These are phyloP conservation scores for Campylorhamphus procurvoides DNA, from an alignment of 2,113 vertebrate genomes.

Conservation along the genomic window DNA sequence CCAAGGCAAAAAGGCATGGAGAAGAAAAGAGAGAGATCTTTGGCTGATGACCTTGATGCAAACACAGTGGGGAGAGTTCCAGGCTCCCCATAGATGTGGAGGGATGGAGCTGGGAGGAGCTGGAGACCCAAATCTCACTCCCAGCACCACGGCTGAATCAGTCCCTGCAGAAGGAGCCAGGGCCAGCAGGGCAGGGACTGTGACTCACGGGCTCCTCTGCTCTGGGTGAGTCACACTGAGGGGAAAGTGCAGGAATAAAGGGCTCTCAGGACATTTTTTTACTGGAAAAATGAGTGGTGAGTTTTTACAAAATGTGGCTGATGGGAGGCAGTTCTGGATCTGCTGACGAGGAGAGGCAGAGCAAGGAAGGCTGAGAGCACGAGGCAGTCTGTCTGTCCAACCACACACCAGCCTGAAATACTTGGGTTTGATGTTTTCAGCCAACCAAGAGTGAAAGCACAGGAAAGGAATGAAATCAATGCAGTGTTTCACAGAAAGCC, in stretches of 20 bases:
- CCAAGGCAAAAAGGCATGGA: not conserved
- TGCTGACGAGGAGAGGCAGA: not conserved
- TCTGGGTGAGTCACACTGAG: not conserved
- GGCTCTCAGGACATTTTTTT: not conserved
- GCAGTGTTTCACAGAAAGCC: not conserved
- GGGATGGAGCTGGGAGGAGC: not conserved
- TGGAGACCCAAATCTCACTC: not conserved
- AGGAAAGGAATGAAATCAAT: not conserved
- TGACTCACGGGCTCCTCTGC: not conserved
- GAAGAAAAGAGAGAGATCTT: not conserved
- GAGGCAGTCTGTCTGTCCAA: not conserved
- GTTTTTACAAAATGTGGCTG: not conserved
- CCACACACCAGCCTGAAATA: not conserved
- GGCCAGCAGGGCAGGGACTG: not conserved
- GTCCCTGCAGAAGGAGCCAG: not conserved
- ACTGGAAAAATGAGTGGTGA: not conserved
- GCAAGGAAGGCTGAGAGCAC: not conserved
- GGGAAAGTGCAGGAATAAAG: not conserved
- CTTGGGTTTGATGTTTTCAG: not conserved
- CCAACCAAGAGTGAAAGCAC: not conserved
- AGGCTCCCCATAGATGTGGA: not conserved
- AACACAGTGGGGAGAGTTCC: not conserved
- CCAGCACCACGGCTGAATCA: not conserved
- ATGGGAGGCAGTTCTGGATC: not conserved
- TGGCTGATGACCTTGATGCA: not conserved